Conservation (phyloP, 2,113 vertebrate species). For the Nerophis ophidion region DNA sequence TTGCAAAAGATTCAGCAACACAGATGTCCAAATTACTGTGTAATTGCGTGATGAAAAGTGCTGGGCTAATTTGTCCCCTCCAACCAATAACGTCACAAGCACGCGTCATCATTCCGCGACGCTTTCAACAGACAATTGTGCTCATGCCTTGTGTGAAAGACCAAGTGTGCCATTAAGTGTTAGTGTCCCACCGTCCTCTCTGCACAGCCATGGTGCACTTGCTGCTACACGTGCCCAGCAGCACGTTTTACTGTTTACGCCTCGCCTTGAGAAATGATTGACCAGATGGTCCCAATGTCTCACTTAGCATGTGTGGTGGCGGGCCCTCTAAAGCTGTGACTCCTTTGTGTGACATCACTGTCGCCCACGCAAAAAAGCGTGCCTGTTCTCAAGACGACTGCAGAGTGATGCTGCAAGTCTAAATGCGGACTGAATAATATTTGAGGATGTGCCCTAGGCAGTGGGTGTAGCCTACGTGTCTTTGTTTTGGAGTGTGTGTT, state of each 20-base stretch:
- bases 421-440: slow-evolving; percentile 23
- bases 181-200: slow-evolving; percentile 9
- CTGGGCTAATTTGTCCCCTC: too few relatives aligned
- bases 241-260: slow-evolving; percentile 47
- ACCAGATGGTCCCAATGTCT: slow-evolving; percentile 56
- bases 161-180: slow-evolving; percentile 2
- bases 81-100: too few relatives aligned
- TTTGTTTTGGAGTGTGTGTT: slow-evolving; percentile 9
- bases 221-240: slow-evolving; percentile 37
- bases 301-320: slow-evolving; percentile 44
- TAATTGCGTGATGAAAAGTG: too few relatives aligned
- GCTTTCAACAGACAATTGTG: not conserved
- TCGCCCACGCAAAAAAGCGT: slow-evolving; percentile 15
- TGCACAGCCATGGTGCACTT: slow-evolving; percentile 5
- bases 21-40: too few relatives aligned
- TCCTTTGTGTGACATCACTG: slow-evolving; percentile 38
- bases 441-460: slow-evolving; percentile 12
- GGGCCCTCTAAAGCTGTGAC: slow-evolving; percentile 13
- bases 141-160: not conserved
- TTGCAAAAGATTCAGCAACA: too few relatives aligned
- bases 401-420: slow-evolving; percentile 16
- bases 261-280: slow-evolving; percentile 50
- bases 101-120: too few relatives aligned
- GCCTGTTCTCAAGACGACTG: slow-evolving; percentile 7
- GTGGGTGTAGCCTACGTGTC: not conserved